phyloP scores from a whole-genome alignment of 2,113 vertebrate species.

The Corythoichthys haematopterus region DNA sequence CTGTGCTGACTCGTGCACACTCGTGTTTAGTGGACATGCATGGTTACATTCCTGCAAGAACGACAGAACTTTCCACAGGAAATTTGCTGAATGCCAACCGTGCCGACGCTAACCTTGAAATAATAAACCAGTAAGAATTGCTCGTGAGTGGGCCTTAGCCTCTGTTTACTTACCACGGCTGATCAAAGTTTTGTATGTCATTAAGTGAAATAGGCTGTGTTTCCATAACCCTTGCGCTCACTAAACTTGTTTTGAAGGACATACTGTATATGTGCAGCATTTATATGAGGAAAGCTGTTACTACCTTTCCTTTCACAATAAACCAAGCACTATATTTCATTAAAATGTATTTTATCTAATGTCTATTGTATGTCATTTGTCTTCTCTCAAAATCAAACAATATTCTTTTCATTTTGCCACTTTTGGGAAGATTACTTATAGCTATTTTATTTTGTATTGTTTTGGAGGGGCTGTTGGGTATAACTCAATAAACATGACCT shows the following conservation, averaged over 20 bases:
- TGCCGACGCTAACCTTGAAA: conserved; percentile 61
- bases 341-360: neutral
- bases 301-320: neutral
- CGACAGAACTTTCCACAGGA: conserved; percentile 71
- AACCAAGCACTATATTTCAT: neutral
- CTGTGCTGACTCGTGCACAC: conserved; percentile 9
- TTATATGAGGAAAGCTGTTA: conserved; percentile 6
- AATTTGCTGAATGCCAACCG: conserved; percentile 70
- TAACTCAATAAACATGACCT: too few relatives aligned
- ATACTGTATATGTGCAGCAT: conserved; percentile 9
- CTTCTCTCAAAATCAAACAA: neutral
- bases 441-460: neutral
- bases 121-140: conserved; percentile 58
- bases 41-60: conserved; percentile 56
- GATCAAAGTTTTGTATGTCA: conserved; percentile 45
- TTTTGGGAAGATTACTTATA: neutral
- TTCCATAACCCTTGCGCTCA: conserved; percentile 36
- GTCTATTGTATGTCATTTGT: neutral
- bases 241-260: conserved; percentile 21
- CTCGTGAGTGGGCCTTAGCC: conserved; percentile 36
- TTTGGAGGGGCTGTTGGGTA: too few relatives aligned
- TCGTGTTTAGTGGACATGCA: conserved; percentile 44
- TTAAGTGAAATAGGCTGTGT: conserved; percentile 49
- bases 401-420: neutral
- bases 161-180: conserved; percentile 33